Conservation (phyloP, 2,888 invertebrate genomes). For the Ochropleura plecta region DNA sequence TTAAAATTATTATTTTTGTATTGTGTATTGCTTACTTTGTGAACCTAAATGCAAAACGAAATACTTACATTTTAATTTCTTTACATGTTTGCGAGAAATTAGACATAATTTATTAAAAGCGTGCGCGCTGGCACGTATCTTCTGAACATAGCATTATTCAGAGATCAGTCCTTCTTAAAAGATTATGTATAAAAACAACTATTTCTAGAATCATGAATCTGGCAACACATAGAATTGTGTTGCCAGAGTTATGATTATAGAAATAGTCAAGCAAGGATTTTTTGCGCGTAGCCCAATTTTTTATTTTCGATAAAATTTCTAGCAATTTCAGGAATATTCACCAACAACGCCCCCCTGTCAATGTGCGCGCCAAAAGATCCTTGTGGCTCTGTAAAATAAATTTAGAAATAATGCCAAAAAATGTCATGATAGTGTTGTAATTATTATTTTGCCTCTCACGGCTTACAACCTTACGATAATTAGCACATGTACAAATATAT, state of each 20-base stretch:
- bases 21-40: slow-evolving; percentile 2
- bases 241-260: slow-evolving; percentile 10
- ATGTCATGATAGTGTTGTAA: background rate
- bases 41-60: background rate
- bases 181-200: background rate
- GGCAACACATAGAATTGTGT: background rate
- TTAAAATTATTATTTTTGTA: slow-evolving; percentile 6
- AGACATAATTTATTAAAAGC: background rate
- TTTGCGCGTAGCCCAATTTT: background rate
- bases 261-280: background rate
- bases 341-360: slow-evolving; percentile 2
- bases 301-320: background rate
- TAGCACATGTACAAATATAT: background rate
- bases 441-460: background rate
- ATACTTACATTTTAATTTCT: slow-evolving; percentile 8
- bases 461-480: background rate
- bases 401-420: background rate
- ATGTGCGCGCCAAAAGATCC: slow-evolving; percentile 5
- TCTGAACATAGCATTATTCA: slow-evolving; percentile 1
- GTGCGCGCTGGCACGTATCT: background rate
- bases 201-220: background rate
- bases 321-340: background rate
- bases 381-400: slow-evolving; percentile 4
- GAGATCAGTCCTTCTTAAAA: background rate
- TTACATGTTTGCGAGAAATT: background rate